These are phyloP conservation scores for Harpalus rufipes DNA, from an alignment of 2,888 invertebrate genomes.

Conservation along the genomic window DNA sequence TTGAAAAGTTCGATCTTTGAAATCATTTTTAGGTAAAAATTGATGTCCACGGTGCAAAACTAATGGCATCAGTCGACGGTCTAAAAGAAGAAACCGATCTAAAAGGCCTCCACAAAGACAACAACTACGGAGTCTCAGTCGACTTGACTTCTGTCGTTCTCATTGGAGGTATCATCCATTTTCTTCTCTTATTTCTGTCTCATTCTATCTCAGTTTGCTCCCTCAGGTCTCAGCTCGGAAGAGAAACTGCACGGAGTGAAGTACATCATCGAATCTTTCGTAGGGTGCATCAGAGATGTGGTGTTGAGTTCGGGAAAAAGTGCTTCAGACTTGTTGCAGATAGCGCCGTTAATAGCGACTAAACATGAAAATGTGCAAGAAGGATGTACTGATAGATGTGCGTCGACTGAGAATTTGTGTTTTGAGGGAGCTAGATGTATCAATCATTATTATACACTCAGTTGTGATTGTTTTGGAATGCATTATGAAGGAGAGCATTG, in stretches of 20 bases:
- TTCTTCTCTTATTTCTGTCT: conserved; percentile 10
- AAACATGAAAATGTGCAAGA: conserved; percentile 94
- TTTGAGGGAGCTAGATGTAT: conserved; percentile 93
- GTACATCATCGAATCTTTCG: conserved; percentile 95
- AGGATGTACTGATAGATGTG: conserved; percentile 92
- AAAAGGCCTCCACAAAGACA: conserved; percentile 89
- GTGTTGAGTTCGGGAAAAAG: conserved; percentile 92
- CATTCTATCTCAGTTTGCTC: conserved; percentile 48
- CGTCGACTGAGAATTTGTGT: conserved; percentile 90
- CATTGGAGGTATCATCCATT: conserved; percentile 85
- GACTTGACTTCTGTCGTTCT: conserved; percentile 93
- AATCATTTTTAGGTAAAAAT: conserved; percentile 81
- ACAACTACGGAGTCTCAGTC: conserved; percentile 91
- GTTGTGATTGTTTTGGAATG: conserved; percentile 96
- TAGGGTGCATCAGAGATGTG: conserved; percentile 94
- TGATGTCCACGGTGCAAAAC: conserved; percentile 90
- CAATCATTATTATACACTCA: conserved; percentile 93
- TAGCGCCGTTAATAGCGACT: conserved; percentile 90
- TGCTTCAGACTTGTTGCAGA: conserved; percentile 89
- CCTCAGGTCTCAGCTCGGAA: conserved; percentile 89
- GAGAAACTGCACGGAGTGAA: conserved; percentile 93
- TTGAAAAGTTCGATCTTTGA: not conserved
- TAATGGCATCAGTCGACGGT: conserved; percentile 92
- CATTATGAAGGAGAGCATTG: conserved; percentile 95
- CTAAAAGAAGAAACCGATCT: conserved; percentile 89